Evolutionary conservation across 2,888 invertebrate genomes (phyloP), one percentile per base, ranked within the genome.

Genomic region (Erynnis tages): DNA sequence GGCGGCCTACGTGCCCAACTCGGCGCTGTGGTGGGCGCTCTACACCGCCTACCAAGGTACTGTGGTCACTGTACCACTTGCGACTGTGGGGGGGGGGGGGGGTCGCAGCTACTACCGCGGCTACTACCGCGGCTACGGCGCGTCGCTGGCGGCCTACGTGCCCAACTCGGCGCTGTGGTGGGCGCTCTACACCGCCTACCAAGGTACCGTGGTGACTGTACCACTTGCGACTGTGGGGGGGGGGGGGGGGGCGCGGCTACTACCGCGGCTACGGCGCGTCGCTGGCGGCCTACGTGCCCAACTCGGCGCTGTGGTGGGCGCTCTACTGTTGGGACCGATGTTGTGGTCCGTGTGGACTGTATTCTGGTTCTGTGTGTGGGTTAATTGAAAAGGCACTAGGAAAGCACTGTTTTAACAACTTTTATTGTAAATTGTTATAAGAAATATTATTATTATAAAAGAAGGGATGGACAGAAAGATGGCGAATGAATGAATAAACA

Each of bases 141-240:
- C 98, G 0, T 98, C 98, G 19, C 84, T 99, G 7, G 94, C 95
- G 62, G 95, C 97, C 0, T 98, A 97, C 78, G 98, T 98, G 37
- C 98, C 98, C 8, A 98, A 97, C 81, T 97, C 97, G 11, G 98
- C 98, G n/a, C 91, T 98, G 37, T 98, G 98, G 98, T 99, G 98
- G 98, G 95, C 94, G 13, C 94, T 98, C 66, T 98, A 98, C 79
- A 97, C 97, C 60, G 90, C 95, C 34, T 98, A 97, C 81, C 97
- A 97, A 93, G 97, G 98, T 97, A 79, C 60, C 49, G 10, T 7
- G n/a, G n/a, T n/a, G n/a, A 1, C 8, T 17, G 60, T 55, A 21
- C 21, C 21, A 21, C 21, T 5, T 21, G n/a, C n/a, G n/a, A n/a
- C n/a, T n/a, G n/a, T n/a, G n/a, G 62, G 94, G 98, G 52, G 93